A percentile compares a stretch with the other conserved stretches of the same genome.
Evolutionary conservation across 2,797 vertebrate genomes (phyloP).

Genomic region (Serranus cabrilla): DNA sequence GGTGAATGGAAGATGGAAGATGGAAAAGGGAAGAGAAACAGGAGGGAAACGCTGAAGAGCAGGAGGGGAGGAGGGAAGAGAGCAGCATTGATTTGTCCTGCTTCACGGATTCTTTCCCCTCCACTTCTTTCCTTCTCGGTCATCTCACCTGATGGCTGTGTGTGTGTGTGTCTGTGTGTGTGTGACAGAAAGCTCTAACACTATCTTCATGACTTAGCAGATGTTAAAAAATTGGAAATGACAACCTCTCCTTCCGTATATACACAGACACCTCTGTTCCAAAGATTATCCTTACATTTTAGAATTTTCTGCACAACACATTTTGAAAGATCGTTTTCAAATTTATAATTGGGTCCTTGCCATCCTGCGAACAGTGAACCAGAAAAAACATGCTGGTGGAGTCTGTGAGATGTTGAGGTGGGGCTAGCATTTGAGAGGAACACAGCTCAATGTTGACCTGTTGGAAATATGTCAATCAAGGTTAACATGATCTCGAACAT

Average conservation of each 20-base stretch:
- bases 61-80: slow-evolving; percentile 13
- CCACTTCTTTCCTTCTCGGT: slow-evolving; percentile 21
- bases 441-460: not conserved
- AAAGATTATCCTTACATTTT: not conserved
- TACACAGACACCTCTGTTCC: not conserved
- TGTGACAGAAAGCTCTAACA: not conserved
- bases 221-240: too few relatives aligned
- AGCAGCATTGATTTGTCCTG: slow-evolving; percentile 54
- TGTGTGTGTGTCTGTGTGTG: slow-evolving; percentile 4
- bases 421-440: not conserved
- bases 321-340: not conserved
- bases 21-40: slow-evolving; percentile 16
- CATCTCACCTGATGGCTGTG: slow-evolving; percentile 32
- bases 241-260: not conserved
- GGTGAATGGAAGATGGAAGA: slow-evolving; percentile 4
- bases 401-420: not conserved
- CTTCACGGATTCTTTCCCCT: slow-evolving; percentile 38
- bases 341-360: not conserved
- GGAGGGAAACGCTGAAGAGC: slow-evolving; percentile 4
- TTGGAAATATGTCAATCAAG: too few relatives aligned
- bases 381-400: not conserved
- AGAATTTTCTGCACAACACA: not conserved
- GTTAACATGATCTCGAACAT: too few relatives aligned
- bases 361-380: not conserved
- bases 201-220: too few relatives aligned